Evolutionary conservation across 2,113 vertebrate species (phyloP).

Genomic region (Cinclus mexicanus): DNA sequence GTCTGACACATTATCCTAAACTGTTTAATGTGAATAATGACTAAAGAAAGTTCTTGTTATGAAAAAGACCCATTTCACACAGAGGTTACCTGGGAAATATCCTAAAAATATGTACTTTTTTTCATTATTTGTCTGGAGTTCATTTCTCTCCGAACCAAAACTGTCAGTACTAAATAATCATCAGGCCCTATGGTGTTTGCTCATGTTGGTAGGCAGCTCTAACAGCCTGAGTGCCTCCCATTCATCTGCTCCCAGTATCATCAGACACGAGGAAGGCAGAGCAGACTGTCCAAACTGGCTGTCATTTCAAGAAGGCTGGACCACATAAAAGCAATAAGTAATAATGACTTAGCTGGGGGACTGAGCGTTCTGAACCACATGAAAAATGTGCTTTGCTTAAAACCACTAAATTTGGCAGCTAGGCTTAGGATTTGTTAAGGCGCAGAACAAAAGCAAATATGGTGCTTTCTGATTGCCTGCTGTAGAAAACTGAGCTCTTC

Average conservation of each 20-base stretch:
- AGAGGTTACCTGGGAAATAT: not conserved
- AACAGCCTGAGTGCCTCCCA: not conserved
- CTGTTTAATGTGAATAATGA: not conserved
- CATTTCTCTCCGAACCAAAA: not conserved
- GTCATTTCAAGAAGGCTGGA: constrained; percentile 30
- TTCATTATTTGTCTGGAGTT: not conserved
- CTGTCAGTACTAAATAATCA: constrained; percentile 32
- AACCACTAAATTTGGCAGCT: not conserved
- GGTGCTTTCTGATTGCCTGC: not conserved
- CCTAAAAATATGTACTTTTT: not conserved
- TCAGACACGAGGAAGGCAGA: not conserved
- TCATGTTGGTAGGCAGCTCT: not conserved
- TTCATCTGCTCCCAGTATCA: constrained; percentile 26
- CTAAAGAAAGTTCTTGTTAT: not conserved
- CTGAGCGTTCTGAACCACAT: not conserved
- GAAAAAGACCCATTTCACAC: not conserved
- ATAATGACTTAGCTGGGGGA: not conserved
- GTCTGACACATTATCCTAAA: not conserved
- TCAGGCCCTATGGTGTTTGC: not conserved
- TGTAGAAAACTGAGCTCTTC: not conserved
- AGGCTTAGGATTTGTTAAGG: not conserved
- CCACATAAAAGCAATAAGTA: constrained; percentile 39
- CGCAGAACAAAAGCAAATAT: constrained; percentile 24
- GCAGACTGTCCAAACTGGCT: constrained; percentile 1
- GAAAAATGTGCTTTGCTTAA: constrained; percentile 7